Base-by-base conservation (phyloP, 2,888 invertebrate genomes). In the Yponomeuta cagnagella region DNA sequence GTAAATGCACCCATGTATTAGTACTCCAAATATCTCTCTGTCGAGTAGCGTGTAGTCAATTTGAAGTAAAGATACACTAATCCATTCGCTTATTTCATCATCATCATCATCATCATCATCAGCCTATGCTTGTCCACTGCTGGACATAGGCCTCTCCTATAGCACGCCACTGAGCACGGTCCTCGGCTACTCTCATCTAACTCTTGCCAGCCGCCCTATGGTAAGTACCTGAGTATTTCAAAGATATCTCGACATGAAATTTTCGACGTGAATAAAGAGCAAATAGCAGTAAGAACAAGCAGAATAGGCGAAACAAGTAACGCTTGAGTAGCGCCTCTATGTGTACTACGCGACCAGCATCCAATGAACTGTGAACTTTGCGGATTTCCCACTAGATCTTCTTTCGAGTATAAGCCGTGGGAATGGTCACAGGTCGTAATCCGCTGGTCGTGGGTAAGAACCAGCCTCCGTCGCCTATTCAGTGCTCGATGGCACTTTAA, bases 401-500 rank as follows among this genome's bases (percentile, higher is more conserved):
- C 37, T 31, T 10, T 15, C 6, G 48, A 70, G 71, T 37, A 12
- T 52, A 52, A n/a, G 15, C 33, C 6, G n/a, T n/a, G 31, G 37
- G 37, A 23, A 23, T 66, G 58, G n/a, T 5, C 15, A 15, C 52
- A 30, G 71, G 68, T 66, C 71, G 37, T 30, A 10, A n/a, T 71
- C 30, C 30, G 23, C 43, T 71, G 71, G 71, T 52, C 15, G 43
- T 30, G 23, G 68, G 48, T 63, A 90, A 90, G 90, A 89, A 88
- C 72, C 70, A 37, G 86, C 82, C 79, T 77, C 75, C 75, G 74
- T 77, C 78, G 75, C 77, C 81, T 73, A 82, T 86, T 85, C 86
- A 83, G 77, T 78, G 75, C 80, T 88, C 87, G 82, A 89, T 88
- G 86, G 79, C 83, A 81, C 90, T 90, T 85, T 77, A 85, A 82